phyloP scores from a whole-genome alignment of 2,888 invertebrate genomes.

The Glaucopsyche alexis region DNA sequence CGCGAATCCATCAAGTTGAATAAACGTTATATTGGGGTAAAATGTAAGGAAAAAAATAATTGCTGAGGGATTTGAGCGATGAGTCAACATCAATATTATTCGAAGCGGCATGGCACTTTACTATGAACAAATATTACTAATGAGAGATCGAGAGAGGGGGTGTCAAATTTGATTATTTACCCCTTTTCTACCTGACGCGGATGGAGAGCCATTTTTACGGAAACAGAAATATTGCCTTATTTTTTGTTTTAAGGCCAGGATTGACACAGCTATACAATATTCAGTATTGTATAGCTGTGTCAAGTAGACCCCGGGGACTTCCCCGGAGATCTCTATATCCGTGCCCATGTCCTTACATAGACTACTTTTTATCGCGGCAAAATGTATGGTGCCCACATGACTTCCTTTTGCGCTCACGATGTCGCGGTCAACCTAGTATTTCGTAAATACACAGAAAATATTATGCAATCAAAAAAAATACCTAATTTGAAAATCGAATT shows the following conservation, averaged over 20 bases:
- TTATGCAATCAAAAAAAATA: not conserved
- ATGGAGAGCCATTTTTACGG: not conserved
- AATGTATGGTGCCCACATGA: no score
- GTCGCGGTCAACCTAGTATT: no score
- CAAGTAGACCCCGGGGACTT: no score
- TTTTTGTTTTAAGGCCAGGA: not conserved
- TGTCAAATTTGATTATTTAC: constrained; percentile 29
- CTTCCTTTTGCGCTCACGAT: no score
- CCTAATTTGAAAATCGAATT: constrained; percentile 1
- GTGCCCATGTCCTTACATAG: no score
- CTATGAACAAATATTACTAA: constrained; percentile 29
- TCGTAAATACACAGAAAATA: no score
- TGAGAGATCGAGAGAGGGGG: constrained; percentile 45
- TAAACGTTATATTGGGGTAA: constrained; percentile 14
- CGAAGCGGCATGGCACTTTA: constrained; percentile 6
- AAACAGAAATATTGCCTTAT: not conserved
- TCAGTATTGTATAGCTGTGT: not conserved
- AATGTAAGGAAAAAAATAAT: constrained; percentile 20
- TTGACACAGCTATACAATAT: no score
- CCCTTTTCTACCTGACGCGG: constrained; percentile 18
- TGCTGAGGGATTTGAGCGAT: constrained; percentile 20
- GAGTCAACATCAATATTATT: constrained; percentile 29
- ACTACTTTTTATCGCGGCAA: no score
- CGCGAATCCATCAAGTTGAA: not conserved
- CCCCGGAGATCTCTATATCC: no score